Evolutionary conservation across 2,113 vertebrate species (phyloP).

Genomic region (Acanthisitta chloris): DNA sequence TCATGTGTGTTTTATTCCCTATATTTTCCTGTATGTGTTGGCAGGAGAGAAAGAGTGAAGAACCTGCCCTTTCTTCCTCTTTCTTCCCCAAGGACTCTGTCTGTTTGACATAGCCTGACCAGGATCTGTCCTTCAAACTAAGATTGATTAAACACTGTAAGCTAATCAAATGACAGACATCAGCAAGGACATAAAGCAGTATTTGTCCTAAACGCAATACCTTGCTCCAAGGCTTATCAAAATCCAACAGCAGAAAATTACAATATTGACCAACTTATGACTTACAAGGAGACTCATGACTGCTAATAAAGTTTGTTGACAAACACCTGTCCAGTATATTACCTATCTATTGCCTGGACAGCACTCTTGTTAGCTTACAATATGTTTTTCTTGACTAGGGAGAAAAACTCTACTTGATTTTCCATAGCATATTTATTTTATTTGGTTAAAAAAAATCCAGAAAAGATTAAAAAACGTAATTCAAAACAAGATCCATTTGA

Average conservation of each 20-base stretch:
- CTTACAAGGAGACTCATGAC: neutral
- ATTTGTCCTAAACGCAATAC: neutral
- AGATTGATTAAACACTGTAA: neutral
- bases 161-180: neutral
- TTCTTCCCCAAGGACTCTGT: neutral
- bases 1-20: neutral
- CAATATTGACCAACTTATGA: neutral
- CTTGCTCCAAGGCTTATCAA: neutral
- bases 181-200: neutral
- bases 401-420: neutral
- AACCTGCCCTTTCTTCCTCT: neutral
- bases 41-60: neutral
- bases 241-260: neutral
- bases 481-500: neutral
- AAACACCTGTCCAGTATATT: neutral
- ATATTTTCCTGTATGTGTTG: neutral
- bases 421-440: neutral
- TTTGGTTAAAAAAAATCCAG: neutral
- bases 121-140: neutral
- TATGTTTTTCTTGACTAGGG: neutral
- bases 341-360: neutral
- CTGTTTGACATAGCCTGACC: neutral
- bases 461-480: neutral
- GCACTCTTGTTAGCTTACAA: neutral
- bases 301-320: neutral